Evolutionary conservation across 2,797 vertebrate species (phyloP).

Genomic region (Rhynchonycteris naso): DNA sequence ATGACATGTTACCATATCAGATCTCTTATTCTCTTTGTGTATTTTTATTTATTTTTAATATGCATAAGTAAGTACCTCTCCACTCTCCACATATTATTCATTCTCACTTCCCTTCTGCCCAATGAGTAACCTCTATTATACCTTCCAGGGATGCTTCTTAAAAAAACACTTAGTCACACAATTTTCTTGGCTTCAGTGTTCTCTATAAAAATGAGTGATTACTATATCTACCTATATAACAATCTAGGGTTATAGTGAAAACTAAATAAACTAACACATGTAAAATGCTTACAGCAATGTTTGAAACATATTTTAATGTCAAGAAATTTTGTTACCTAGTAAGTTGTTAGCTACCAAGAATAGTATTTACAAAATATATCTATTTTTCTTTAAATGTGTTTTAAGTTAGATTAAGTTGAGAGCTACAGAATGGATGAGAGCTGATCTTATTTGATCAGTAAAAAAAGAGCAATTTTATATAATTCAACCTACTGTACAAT

Average conservation of each 20-base stretch:
- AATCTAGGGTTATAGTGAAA: neutral
- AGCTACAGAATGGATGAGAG: neutral
- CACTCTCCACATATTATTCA: neutral
- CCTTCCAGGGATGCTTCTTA: neutral
- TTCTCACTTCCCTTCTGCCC: neutral
- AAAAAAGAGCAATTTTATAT: neutral
- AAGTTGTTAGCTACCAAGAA: neutral
- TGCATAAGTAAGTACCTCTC: fast-evolving
- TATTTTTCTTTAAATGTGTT: neutral
- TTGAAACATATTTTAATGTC: neutral
- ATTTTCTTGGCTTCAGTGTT: neutral
- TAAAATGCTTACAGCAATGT: neutral
- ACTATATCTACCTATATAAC: neutral
- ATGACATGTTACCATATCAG: neutral
- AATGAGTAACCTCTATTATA: neutral
- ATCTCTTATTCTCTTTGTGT: neutral
- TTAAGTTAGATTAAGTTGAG: neutral
- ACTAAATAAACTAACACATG: neutral
- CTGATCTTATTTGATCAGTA: neutral
- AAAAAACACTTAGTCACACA: neutral
- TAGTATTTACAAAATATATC: neutral
- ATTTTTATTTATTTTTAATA: neutral
- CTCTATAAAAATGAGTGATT: neutral
- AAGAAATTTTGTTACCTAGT: neutral
- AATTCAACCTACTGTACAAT: neutral